Percentiles rank a stretch among this genome's conserved stretches.
Evolutionary conservation across 2,888 invertebrate species (phyloP).

Genomic region (Cephonodes hylas): DNA sequence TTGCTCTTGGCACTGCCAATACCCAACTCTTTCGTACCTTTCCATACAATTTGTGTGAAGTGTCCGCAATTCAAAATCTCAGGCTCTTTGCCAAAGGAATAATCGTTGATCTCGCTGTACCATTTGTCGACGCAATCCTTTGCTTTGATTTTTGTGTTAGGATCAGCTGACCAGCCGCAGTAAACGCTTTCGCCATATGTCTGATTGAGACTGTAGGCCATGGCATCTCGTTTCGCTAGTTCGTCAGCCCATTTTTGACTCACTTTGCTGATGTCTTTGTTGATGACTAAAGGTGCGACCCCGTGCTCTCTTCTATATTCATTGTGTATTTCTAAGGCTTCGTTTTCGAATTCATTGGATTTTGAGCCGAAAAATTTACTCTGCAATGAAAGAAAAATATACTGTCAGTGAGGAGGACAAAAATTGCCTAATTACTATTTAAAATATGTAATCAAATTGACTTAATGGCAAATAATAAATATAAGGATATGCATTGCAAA

Average conservation of each 20-base stretch:
- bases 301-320: constrained; percentile 72
- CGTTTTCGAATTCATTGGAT: constrained; percentile 64
- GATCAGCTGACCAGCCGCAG: constrained; percentile 85
- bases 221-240: constrained; percentile 82
- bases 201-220: constrained; percentile 84
- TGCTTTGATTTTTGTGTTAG: constrained; percentile 83
- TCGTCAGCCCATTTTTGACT: constrained; percentile 88
- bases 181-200: constrained; percentile 87
- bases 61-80: constrained; percentile 83
- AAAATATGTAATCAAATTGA: too few species aligned
- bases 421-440: not conserved
- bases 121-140: constrained; percentile 87
- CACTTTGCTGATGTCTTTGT: constrained; percentile 82
- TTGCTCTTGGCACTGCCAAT: constrained; percentile 88
- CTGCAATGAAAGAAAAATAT: constrained; percentile 42
- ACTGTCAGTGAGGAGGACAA: not conserved
- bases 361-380: constrained; percentile 67
- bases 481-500: not conserved
- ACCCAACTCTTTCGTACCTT: constrained; percentile 86
- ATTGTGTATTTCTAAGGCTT: constrained; percentile 68
- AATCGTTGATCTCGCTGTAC: constrained; percentile 88
- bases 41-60: constrained; percentile 93
- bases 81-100: constrained; percentile 85
- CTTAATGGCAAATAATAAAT: not conserved
- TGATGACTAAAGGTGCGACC: constrained; percentile 74